Evolutionary conservation across 1,140 invertebrate species (phyloP).

Genomic region (Anthonomus grandis): DNA sequence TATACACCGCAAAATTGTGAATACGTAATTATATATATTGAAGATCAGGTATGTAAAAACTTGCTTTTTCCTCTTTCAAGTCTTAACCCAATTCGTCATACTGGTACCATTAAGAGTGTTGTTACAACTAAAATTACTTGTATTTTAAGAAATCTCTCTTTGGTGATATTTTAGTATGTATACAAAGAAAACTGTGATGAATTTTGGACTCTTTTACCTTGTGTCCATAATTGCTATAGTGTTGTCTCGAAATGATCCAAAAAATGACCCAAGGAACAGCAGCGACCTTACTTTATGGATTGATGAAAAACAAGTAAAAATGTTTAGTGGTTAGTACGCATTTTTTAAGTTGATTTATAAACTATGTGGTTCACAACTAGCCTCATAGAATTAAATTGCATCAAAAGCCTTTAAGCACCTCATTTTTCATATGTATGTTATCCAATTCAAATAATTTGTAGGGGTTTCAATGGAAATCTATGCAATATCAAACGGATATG

Average conservation of each 20-base stretch:
- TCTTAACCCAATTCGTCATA: not conserved
- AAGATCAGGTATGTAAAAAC: not conserved
- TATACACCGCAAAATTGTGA: not conserved
- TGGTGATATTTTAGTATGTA: conserved; percentile 23
- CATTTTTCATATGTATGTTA: not conserved
- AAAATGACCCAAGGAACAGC: conserved; percentile 46
- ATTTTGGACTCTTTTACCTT: conserved; percentile 27
- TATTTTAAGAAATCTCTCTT: not conserved
- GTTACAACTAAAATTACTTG: not conserved
- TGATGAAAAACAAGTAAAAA: conserved; percentile 82
- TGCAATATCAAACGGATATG: conserved; percentile 80
- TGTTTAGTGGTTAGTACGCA: conserved; percentile 75
- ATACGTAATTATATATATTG: not conserved
- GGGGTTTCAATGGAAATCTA: conserved; percentile 84
- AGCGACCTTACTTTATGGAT: conserved; percentile 82
- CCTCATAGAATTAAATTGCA: too few species aligned
- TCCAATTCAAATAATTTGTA: conserved; percentile 44
- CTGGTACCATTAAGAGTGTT: not conserved
- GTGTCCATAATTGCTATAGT: conserved; percentile 19
- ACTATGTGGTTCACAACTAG: not conserved
- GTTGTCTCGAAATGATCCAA: conserved; percentile 39
- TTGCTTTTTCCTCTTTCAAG: not conserved
- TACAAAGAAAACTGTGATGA: conserved; percentile 28
- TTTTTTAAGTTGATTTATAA: not conserved
- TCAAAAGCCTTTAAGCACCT: too few species aligned